These are phyloP conservation scores for Pelecanus crispus DNA, from an alignment of 2,113 vertebrate species.

Conservation along the genomic window DNA sequence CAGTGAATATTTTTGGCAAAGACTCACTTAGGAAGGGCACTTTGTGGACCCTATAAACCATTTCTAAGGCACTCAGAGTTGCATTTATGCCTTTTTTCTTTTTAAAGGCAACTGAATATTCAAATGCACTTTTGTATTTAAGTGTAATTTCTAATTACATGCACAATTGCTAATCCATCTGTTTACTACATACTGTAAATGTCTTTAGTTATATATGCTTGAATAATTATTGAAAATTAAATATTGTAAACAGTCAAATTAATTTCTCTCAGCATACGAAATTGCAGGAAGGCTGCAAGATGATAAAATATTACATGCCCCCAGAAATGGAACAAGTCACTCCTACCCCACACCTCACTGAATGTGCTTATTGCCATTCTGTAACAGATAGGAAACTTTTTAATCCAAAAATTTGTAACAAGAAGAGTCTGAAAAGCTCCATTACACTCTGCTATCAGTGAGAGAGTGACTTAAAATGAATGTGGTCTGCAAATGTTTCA, in stretches of 20 bases:
- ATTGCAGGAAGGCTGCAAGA: slow-evolving; percentile 37
- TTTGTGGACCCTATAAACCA: background rate
- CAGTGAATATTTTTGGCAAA: background rate
- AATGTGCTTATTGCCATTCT: slow-evolving; percentile 1
- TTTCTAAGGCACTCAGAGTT: background rate
- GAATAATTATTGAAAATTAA: slow-evolving; percentile 79
- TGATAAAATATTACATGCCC: slow-evolving; percentile 51
- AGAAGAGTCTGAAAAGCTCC: slow-evolving; percentile 9
- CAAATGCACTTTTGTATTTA: slow-evolving; percentile 64
- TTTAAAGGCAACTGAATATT: slow-evolving; percentile 65
- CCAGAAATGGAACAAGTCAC: slow-evolving; percentile 40
- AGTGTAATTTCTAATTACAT: slow-evolving; percentile 76
- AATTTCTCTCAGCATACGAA: slow-evolving; percentile 64
- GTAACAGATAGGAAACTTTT: slow-evolving; percentile 36
- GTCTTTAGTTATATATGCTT: slow-evolving; percentile 71
- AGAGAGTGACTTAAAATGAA: slow-evolving; percentile 16
- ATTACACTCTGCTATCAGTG: background rate
- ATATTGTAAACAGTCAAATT: slow-evolving; percentile 73
- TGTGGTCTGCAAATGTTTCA: background rate
- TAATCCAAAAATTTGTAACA: slow-evolving; percentile 36
- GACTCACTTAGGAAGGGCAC: background rate
- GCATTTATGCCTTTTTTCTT: slow-evolving; percentile 46
- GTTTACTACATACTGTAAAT: slow-evolving; percentile 70
- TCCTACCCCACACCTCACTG: background rate
- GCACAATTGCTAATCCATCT: slow-evolving; percentile 80